A percentile compares a stretch with the other conserved stretches of the same genome.
phyloP scores from a whole-genome alignment of 2,888 invertebrate species.

The Gasteruption jaculator region DNA sequence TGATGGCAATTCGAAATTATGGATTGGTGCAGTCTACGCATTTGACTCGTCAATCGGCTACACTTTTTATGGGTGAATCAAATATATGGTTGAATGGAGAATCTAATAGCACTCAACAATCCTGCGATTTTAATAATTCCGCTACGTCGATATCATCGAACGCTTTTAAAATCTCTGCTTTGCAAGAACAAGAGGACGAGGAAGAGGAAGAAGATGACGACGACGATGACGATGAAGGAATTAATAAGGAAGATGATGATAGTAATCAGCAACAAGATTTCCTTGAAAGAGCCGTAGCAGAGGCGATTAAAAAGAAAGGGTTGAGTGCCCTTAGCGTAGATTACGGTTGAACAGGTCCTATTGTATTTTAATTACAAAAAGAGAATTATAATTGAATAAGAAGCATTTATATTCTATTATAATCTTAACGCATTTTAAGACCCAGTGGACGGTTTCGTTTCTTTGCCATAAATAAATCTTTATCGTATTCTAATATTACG shows the following conservation, averaged over 20 bases:
- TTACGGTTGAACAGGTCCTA: constrained; percentile 36
- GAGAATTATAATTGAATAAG: neutral
- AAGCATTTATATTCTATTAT: too few relatives aligned
- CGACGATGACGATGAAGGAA: constrained; percentile 31
- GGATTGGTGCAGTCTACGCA: constrained; percentile 53
- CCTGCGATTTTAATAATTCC: constrained; percentile 16
- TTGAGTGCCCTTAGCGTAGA: constrained; percentile 52
- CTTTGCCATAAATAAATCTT: too few relatives aligned
- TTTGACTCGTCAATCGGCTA: constrained; percentile 25
- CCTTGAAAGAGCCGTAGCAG: constrained; percentile 69
- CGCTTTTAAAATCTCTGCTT: too few relatives aligned
- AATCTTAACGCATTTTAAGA: too few relatives aligned
- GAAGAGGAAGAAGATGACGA: constrained; percentile 16
- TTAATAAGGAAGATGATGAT: constrained; percentile 34
- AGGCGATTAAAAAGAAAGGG: constrained; percentile 71
- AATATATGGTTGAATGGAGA: constrained; percentile 18
- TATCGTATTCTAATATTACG: too few relatives aligned
- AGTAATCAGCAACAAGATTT: constrained; percentile 55
- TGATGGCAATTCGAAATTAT: constrained; percentile 71
- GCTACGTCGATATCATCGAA: constrained; percentile 22
- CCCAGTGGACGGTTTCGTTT: too few relatives aligned
- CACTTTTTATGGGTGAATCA: constrained; percentile 17
- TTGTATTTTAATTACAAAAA: neutral
- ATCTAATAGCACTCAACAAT: constrained; percentile 14
- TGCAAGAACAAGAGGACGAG: constrained; percentile 17